Evolutionary conservation across 2,888 invertebrate genomes (phyloP).

Genomic region (Drosophila niveifrons): DNA sequence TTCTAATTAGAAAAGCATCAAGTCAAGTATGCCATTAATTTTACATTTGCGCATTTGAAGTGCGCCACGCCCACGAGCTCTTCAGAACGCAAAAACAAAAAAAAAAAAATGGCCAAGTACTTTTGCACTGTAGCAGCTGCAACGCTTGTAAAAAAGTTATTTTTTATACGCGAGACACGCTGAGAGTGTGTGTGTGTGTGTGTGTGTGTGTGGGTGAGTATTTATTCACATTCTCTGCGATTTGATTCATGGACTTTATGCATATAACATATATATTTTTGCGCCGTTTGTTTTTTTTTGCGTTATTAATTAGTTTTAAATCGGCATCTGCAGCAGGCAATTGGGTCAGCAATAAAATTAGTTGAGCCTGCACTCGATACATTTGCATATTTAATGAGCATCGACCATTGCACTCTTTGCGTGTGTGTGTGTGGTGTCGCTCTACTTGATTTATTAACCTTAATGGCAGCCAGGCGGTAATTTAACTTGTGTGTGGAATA

Average conservation of each 20-base stretch:
- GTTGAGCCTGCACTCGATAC: conserved; percentile 46
- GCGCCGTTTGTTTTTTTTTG: conserved; percentile 28
- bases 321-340: conserved; percentile 48
- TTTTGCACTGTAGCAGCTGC: conserved; percentile 15
- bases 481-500: conserved; percentile 46
- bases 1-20: conserved; percentile 73
- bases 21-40: conserved; percentile 78
- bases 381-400: conserved; percentile 43
- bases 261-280: background rate
- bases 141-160: conserved; percentile 20
- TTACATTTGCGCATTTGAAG: conserved; percentile 74
- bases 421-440: background rate
- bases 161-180: background rate
- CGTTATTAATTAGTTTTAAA: conserved; percentile 68
- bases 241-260: conserved; percentile 17
- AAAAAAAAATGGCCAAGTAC: conserved; percentile 45
- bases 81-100: no score
- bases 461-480: conserved; percentile 18
- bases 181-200: background rate
- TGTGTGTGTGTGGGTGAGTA: background rate
- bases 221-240: conserved; percentile 10
- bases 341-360: conserved; percentile 63
- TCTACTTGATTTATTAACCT: conserved; percentile 55
- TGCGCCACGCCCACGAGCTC: conserved; percentile 38
- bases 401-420: background rate